Percentiles rank a stretch among this genome's conserved stretches.
Evolutionary conservation across 2,888 invertebrate genomes (phyloP).

Genomic region (Galeopsomyia nigrocyanea): DNA sequence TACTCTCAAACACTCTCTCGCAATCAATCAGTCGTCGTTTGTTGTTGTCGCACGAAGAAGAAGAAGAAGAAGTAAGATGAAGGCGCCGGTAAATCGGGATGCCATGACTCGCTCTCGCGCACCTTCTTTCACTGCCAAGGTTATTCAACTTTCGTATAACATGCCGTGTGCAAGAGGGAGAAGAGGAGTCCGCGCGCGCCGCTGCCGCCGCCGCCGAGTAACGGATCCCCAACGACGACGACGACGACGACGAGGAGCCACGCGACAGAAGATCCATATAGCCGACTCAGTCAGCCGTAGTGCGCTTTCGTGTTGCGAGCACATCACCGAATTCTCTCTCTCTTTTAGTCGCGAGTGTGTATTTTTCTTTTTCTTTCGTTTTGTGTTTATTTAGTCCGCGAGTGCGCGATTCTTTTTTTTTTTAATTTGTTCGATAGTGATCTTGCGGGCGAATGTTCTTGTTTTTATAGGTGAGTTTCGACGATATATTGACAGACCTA

Average conservation of each 20-base stretch:
- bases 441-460: slow-evolving; percentile 24
- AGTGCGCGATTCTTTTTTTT: neutral
- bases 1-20: too few species aligned
- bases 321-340: neutral
- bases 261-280: neutral
- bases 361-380: neutral
- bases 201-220: slow-evolving; percentile 17
- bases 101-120: neutral
- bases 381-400: neutral
- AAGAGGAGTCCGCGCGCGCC: neutral
- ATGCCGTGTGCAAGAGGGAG: neutral
- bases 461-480: slow-evolving; percentile 39
- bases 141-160: slow-evolving; percentile 22
- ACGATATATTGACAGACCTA: neutral
- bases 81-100: neutral
- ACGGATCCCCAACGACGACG: slow-evolving; percentile 22
- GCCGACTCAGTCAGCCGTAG: neutral
- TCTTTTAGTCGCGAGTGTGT: neutral
- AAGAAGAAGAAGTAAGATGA: neutral
- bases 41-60: neutral
- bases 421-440: slow-evolving; percentile 8
- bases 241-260: neutral
- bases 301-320: neutral
- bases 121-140: neutral
- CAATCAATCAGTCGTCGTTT: too few species aligned